phyloP scores from a whole-genome alignment of 2,888 invertebrate species.

The Oligia fasciuncula region DNA sequence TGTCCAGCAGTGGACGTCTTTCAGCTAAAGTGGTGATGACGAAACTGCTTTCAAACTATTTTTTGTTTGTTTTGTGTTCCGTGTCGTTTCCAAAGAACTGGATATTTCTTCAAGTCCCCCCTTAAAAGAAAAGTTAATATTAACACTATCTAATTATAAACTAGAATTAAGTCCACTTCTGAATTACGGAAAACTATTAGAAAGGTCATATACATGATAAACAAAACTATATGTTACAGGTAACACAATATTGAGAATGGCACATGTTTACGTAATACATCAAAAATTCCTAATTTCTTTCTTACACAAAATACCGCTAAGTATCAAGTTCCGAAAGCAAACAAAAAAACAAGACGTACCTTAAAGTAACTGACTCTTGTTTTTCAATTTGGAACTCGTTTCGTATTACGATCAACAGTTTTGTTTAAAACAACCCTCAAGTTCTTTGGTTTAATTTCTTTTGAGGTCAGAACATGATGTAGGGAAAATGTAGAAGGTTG shows the following conservation, averaged over 20 bases:
- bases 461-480: conserved; percentile 56
- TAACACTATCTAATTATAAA: background rate
- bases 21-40: background rate
- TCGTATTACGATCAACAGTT: conserved; percentile 64
- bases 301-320: conserved; percentile 15
- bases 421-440: conserved; percentile 62
- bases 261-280: background rate
- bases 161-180: background rate
- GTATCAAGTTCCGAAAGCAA: conserved; percentile 35
- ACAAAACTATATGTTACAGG: no score
- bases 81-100: background rate
- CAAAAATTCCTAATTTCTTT: background rate
- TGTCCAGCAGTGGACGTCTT: no score
- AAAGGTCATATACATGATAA: background rate
- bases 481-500: conserved; percentile 20
- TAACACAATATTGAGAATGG: background rate
- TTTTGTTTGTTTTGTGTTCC: background rate
- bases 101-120: no score
- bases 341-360: conserved; percentile 38
- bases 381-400: conserved; percentile 65
- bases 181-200: background rate
- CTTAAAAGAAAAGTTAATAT: background rate
- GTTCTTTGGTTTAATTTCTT: conserved; percentile 71
- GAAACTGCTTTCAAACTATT: background rate
- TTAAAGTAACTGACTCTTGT: conserved; percentile 50